Evolutionary conservation across 1,140 invertebrate genomes (phyloP), one percentile per base, ranked within the genome.

Genomic region (Agrilus planipennis): DNA sequence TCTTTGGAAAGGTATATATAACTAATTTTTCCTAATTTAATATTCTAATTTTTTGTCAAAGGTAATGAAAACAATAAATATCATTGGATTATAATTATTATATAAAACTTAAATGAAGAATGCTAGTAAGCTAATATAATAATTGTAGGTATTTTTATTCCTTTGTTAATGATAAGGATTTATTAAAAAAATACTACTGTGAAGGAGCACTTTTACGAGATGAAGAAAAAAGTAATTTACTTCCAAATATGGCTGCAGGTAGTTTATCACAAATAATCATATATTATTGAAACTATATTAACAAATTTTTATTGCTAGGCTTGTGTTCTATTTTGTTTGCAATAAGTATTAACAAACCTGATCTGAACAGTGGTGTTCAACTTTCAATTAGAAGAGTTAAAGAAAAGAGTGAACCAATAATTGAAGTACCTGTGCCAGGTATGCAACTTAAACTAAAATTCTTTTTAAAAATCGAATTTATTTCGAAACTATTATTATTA

Each of bases 271-370:
- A 17, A 34, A 6, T 3, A 35, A 18, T 36, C 14, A 3, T 32
- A 25, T 11, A 25, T 5, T 25, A 25, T 25, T 11, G 36, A 35
- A 44, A 16, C 34, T 39, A 48, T 22, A 23, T 49, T 38, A 28
- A 32, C 16, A 0, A 19, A 53, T 52, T 49, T 49, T 50, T 52
- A 42, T 54, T 67, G 67, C 45, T 54, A 87, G 85, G 85, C 42
- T 68, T 92, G 53, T 79, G 76, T 44, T 81, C 84, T 25, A 81
- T 93, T 57, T 70, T 92, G 47, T 94, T 94, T 70, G 89, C 89
- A 17, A 79, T 93, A 54, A 84, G 76, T 53, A 84, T 91, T 49
- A 88, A 93, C 61, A 86, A 84, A 65, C 63, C 75, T 39, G 81
- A 85, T 58, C 66, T 92, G 27, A 87, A 91, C 67, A 49, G 45